A percentile compares a stretch with the other conserved stretches of the same genome.
These are phyloP conservation scores for Chrysolina oricalcia DNA, from an alignment of 2,888 invertebrate species.

Conservation along the genomic window DNA sequence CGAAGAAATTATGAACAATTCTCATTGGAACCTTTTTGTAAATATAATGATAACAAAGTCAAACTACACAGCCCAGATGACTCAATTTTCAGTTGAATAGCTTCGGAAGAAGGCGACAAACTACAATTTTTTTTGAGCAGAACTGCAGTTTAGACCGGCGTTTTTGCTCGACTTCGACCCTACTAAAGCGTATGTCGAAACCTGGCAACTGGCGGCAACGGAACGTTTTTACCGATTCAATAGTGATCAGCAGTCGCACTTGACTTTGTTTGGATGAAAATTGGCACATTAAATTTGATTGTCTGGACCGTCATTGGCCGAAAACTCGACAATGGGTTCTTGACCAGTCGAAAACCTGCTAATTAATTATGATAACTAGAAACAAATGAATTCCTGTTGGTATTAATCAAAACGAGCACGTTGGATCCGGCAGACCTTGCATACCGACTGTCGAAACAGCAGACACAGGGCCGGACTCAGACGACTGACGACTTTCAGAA, in stretches of 20 bases:
- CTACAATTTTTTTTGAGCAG: conserved; percentile 3
- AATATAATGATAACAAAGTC: too few relatives aligned
- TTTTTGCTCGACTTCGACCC: conserved; percentile 1
- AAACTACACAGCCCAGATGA: not conserved
- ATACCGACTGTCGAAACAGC: conserved; percentile 56
- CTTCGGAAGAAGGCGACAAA: conserved; percentile 1
- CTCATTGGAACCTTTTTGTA: too few relatives aligned
- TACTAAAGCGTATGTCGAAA: conserved; percentile 19
- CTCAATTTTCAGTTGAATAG: not conserved
- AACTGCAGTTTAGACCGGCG: not conserved
- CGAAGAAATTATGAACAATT: too few relatives aligned
- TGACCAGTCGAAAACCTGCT: conserved; percentile 63
- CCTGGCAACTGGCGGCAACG: conserved; percentile 1
- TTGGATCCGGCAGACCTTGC: conserved; percentile 60
- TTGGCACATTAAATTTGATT: conserved; percentile 36
- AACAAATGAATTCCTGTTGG: conserved; percentile 68
- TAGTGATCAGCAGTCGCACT: conserved; percentile 15
- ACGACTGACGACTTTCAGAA: not conserved
- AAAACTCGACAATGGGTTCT: conserved; percentile 51
- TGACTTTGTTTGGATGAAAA: conserved; percentile 33
- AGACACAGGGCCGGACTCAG: not conserved
- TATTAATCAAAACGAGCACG: conserved; percentile 69
- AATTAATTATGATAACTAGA: conserved; percentile 71
- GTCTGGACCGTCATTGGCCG: conserved; percentile 21
- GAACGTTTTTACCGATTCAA: conserved; percentile 11